Percentiles rank a stretch among this genome's conserved stretches.
phyloP scores from a whole-genome alignment of 2,113 vertebrate species.

The Propithecus coquereli region DNA sequence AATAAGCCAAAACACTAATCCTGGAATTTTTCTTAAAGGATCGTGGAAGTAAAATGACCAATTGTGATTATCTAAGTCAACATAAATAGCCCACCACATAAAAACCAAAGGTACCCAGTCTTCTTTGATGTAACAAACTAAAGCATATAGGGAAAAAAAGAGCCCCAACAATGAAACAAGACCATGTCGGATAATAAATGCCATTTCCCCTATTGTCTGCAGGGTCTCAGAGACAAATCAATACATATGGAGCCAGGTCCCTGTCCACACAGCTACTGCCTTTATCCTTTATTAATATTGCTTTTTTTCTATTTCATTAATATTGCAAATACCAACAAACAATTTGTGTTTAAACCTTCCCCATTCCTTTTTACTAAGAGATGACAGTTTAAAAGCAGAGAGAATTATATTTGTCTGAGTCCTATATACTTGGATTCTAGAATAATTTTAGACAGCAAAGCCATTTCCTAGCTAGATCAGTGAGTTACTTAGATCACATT shows the following conservation, averaged over 20 bases:
- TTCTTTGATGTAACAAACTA: slow-evolving; percentile 42
- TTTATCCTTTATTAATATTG: slow-evolving; percentile 71
- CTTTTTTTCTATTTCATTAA: slow-evolving; percentile 62
- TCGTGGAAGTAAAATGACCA: slow-evolving; percentile 51
- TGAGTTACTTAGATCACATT: slow-evolving; percentile 26
- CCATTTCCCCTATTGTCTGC: slow-evolving; percentile 64
- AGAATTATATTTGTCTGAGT: slow-evolving; percentile 52
- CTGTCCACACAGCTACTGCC: slow-evolving; percentile 47
- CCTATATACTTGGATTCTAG: slow-evolving; percentile 18
- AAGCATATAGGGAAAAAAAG: background rate
- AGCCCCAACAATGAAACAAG: slow-evolving; percentile 43
- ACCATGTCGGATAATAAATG: slow-evolving; percentile 53
- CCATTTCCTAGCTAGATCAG: slow-evolving; percentile 39
- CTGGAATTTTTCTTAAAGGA: background rate
- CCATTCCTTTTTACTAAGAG: background rate
- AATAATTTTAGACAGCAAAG: slow-evolving; percentile 35
- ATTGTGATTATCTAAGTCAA: background rate
- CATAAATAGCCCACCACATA: slow-evolving; percentile 57
- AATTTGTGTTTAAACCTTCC: slow-evolving; percentile 38
- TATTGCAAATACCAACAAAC: slow-evolving; percentile 54
- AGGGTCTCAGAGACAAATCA: slow-evolving; percentile 69
- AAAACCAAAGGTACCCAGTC: background rate
- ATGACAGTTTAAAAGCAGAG: slow-evolving; percentile 58
- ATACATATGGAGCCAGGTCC: slow-evolving; percentile 64
- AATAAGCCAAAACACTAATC: background rate